phyloP scores from a whole-genome alignment of 2,113 vertebrate genomes.

The Propithecus coquereli region DNA sequence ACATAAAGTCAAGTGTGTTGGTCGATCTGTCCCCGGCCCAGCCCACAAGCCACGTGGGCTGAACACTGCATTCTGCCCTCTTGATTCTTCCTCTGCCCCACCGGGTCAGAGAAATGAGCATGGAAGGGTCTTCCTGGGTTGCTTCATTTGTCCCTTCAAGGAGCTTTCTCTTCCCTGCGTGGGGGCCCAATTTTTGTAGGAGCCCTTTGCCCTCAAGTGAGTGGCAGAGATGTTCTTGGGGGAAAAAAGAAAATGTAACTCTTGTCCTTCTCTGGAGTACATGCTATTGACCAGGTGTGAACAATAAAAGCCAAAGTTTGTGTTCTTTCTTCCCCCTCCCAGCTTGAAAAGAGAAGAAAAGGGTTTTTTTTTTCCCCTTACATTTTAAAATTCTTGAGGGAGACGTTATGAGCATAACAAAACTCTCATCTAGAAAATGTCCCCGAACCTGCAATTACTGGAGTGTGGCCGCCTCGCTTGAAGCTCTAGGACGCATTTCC shows the following conservation, averaged over 20 bases:
- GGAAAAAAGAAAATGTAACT: neutral
- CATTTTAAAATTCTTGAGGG: neutral
- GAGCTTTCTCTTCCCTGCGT: neutral
- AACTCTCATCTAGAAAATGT: slow-evolving; percentile 40
- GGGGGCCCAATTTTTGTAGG: neutral
- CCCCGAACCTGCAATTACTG: neutral
- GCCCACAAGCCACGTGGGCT: fast-evolving
- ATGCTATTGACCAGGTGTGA: neutral
- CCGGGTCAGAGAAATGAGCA: fast-evolving
- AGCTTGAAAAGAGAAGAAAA: neutral
- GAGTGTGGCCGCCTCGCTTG: neutral
- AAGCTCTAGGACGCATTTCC: neutral
- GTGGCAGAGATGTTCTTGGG: neutral
- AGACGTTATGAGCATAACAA: neutral
- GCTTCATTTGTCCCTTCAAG: neutral
- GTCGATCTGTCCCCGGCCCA: fast-evolving
- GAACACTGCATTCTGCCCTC: fast-evolving
- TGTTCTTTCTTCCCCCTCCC: neutral
- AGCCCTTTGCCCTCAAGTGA: neutral
- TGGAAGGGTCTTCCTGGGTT: fast-evolving
- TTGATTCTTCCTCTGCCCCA: neutral
- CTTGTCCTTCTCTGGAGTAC: neutral
- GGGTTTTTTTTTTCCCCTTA: neutral
- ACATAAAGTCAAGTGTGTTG: fast-evolving
- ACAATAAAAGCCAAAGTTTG: neutral